These are phyloP conservation scores for Puma concolor DNA, from an alignment of 2,113 vertebrate species.

Conservation along the genomic window DNA sequence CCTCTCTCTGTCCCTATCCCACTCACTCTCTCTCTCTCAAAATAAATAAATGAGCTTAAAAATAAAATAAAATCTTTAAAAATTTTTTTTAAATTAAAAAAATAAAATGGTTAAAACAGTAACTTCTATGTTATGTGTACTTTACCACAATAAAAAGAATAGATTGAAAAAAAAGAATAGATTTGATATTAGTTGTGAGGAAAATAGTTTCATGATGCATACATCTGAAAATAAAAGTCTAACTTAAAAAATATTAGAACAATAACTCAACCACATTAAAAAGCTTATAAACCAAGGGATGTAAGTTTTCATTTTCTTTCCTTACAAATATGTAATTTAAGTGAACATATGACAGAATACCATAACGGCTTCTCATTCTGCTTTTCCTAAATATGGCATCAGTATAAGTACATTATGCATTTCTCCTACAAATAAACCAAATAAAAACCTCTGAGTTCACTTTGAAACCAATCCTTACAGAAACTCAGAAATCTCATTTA, in stretches of 20 bases:
- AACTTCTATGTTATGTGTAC: neutral
- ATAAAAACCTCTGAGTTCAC: constrained; percentile 54
- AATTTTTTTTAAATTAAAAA: neutral
- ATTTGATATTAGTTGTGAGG: neutral
- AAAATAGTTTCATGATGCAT: constrained; percentile 4
- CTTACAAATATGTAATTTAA: constrained; percentile 42
- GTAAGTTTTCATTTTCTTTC: constrained; percentile 42
- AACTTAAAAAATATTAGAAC: constrained; percentile 5
- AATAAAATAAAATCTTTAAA: neutral
- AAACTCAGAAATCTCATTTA: constrained; percentile 68
- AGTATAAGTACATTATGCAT: constrained; percentile 66
- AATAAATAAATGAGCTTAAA: too few species aligned
- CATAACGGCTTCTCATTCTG: constrained; percentile 50
- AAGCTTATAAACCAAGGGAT: constrained; percentile 17
- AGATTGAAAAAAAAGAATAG: neutral
- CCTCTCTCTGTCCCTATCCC: too few species aligned
- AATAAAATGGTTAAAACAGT: neutral
- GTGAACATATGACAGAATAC: constrained; percentile 32
- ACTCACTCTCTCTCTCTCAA: too few species aligned
- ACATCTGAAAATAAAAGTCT: constrained; percentile 19
- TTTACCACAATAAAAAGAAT: constrained; percentile 7
- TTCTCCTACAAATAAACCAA: constrained; percentile 67
- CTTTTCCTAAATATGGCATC: constrained; percentile 62
- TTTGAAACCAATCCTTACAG: constrained; percentile 61
- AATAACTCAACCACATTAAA: constrained; percentile 24